Conservation (phyloP, 2,888 invertebrate species). For the Neoitamus cyanurus region DNA sequence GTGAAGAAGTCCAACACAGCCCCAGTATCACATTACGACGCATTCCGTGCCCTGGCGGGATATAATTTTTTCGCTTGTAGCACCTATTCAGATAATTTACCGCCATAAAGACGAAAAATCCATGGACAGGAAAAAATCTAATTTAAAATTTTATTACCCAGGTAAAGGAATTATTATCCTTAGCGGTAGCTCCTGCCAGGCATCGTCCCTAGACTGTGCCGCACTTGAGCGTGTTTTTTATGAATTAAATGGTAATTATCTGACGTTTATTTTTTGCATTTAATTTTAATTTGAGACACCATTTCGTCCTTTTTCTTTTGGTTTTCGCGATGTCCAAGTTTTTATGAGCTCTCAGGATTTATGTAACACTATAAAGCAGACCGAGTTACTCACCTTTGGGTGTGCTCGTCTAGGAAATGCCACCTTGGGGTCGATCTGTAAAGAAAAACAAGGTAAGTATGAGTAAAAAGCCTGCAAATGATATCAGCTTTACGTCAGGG, state of each 20-base stretch:
- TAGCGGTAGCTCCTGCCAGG: constrained; percentile 61
- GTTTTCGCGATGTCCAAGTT: background rate
- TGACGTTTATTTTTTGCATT: constrained; percentile 46
- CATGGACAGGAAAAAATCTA: constrained; percentile 37
- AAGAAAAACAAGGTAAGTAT: constrained; percentile 57
- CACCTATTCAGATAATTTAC: constrained; percentile 43
- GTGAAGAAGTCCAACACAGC: constrained; percentile 13
- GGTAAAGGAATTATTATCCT: constrained; percentile 46
- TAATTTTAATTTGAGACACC: constrained; percentile 47
- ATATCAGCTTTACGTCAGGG: constrained; percentile 7
- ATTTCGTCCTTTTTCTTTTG: constrained; percentile 12
- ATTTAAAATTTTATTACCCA: constrained; percentile 46
- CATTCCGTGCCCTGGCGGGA: constrained; percentile 20
- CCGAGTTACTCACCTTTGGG: constrained; percentile 86
- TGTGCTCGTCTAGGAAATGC: constrained; percentile 99
- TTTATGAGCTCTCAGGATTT: constrained; percentile 38
- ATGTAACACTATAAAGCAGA: constrained; percentile 30
- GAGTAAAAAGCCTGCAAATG: constrained; percentile 43
- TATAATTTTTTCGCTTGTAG: constrained; percentile 34
- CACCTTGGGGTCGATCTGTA: constrained; percentile 99
- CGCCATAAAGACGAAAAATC: constrained; percentile 35
- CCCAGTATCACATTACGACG: constrained; percentile 1
- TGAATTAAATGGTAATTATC: constrained; percentile 47
- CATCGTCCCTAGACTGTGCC: constrained; percentile 45
- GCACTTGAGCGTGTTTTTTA: constrained; percentile 38